Evolutionary conservation across 2,797 vertebrate genomes (phyloP), one percentile per base, ranked within the genome.

Genomic region (Valencia hispanica): DNA sequence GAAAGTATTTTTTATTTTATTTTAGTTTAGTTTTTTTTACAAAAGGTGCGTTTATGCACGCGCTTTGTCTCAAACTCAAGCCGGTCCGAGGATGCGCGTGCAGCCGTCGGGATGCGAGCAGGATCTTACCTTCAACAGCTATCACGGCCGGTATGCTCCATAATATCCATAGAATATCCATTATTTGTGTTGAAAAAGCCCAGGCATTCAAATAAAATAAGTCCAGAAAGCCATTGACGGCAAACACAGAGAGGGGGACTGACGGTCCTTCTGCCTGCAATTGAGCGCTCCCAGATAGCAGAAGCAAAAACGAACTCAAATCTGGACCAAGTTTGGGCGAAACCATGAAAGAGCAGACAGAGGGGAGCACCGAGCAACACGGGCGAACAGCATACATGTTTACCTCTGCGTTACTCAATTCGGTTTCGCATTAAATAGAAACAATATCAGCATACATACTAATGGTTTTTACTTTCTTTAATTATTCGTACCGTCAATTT

Each of bases 111-210:
- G 83, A 82, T 78, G 79, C 27, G 79, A 71, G 88, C 79, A 80
- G 65, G 72, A 55, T 83, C 95, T 95, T 95, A 96, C 96, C 96
- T 96, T 96, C 95, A 80, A 96, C 92, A 93, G 94, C 95, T 88
- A 95, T 84, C 66, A 94, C 95, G 84, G 93, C 91, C 87, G 94
- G 94, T 91, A 96, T 86, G 93, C 91, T 96, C 95, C 95, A 96
- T 94, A 96, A 94, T 93, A 96, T 96, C 95, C 96, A 96, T 85
- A 96, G 89, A 94, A 96, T 96, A 95, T 96, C 96, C 96, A 96
- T 96, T 88, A 94, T 92, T 91, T 89, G 86, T 95, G 93, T 90
- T 94, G 92, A 48, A 88, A 88, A 86, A 86, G 89, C 87, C 93
- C 93, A 90, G 93, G 90, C 94, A 94, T 94, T 96, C 94, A 96